Evolutionary conservation across 2,113 vertebrate genomes (phyloP).

Genomic region (Poecile atricapillus): DNA sequence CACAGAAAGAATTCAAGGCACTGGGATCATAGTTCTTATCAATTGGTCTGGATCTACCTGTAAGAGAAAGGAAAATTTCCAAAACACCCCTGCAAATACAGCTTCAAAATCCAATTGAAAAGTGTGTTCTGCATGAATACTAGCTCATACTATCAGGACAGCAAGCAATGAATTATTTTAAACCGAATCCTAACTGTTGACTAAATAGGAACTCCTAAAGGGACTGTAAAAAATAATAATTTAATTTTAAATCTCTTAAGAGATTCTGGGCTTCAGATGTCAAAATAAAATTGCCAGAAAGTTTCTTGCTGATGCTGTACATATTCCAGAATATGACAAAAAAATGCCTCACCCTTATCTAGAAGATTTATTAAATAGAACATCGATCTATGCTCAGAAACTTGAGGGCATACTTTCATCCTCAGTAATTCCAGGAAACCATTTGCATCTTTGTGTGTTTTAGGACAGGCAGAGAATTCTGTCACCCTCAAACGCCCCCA

Average conservation of each 20-base stretch:
- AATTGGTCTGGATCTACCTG: not conserved
- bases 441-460: constrained; percentile 3
- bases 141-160: not conserved
- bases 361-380: constrained; percentile 51
- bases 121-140: not conserved
- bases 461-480: constrained; percentile 11
- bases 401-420: constrained; percentile 36
- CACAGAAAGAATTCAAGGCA: not conserved
- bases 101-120: not conserved
- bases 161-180: not conserved
- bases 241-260: not conserved
- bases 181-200: not conserved
- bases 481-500: not conserved
- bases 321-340: constrained; percentile 4
- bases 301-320: not conserved
- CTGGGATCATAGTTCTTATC: not conserved
- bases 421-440: constrained; percentile 18
- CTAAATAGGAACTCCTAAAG: not conserved
- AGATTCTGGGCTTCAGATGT: not conserved
- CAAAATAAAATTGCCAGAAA: not conserved
- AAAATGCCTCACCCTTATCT: constrained; percentile 24
- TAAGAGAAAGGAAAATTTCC: not conserved
- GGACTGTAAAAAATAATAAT: not conserved
- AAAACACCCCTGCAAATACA: not conserved
- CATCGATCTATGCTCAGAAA: constrained; percentile 23